Percentiles rank a stretch among this genome's conserved stretches.
Conservation (phyloP, 2,797 vertebrate species). For the Macropus fuliginosus region DNA sequence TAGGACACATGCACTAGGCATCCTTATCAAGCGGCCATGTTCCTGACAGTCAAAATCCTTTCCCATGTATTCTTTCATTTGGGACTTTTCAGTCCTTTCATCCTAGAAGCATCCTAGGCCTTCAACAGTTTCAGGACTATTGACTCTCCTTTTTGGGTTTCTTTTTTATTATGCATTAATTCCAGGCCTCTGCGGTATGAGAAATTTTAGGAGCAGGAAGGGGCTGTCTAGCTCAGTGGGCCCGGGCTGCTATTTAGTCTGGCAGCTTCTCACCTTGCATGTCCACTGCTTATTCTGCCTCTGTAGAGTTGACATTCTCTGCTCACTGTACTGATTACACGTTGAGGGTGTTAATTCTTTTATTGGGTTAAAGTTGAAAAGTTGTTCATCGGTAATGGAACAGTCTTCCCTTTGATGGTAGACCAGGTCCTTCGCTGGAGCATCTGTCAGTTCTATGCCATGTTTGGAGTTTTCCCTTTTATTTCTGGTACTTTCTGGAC, state of each 20-base stretch:
- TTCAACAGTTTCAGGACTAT: conserved; percentile 16
- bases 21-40: background rate
- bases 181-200: conserved; percentile 38
- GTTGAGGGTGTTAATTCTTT: conserved; percentile 77
- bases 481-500: conserved; percentile 82
- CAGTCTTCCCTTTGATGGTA: conserved; percentile 80
- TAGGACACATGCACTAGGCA: background rate
- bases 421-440: conserved; percentile 77
- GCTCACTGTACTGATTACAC: conserved; percentile 66
- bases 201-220: conserved; percentile 68
- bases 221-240: conserved; percentile 58
- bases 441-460: conserved; percentile 82
- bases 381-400: conserved; percentile 83
- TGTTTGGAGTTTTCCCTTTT: conserved; percentile 79
- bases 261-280: conserved; percentile 6
- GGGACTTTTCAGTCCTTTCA: background rate
- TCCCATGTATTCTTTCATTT: background rate
- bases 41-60: background rate
- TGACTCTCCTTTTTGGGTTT: conserved; percentile 38
- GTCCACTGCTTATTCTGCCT: conserved; percentile 70
- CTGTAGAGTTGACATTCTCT: conserved; percentile 66
- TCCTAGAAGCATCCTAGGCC: background rate
- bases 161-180: conserved; percentile 69
- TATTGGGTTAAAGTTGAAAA: conserved; percentile 76
- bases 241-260: conserved; percentile 67